Evolutionary conservation across 2,113 vertebrate genomes (phyloP).

Genomic region (Dicrurus megarhynchus): DNA sequence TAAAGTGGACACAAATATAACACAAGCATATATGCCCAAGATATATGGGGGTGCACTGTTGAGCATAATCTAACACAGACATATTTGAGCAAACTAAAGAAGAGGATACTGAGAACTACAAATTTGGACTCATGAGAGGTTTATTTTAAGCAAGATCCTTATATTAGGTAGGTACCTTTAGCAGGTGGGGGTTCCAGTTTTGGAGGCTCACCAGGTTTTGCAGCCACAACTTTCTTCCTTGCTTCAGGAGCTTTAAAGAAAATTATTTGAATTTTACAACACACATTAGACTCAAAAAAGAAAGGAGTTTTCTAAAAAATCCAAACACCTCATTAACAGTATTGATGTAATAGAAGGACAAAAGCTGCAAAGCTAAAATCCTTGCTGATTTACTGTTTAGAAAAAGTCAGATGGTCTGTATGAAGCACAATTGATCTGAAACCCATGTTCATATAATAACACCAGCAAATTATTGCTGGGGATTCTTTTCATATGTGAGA

Average conservation of each 20-base stretch:
- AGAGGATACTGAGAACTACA: not conserved
- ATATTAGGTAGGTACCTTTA: constrained; percentile 70
- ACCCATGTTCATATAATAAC: not conserved
- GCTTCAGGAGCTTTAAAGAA: constrained; percentile 75
- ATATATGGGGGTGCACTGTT: not conserved
- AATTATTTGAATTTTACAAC: constrained; percentile 60
- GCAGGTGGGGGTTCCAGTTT: constrained; percentile 73
- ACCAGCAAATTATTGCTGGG: not conserved
- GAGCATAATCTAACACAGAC: not conserved
- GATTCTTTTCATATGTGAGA: constrained; percentile 20
- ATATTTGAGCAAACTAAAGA: not conserved
- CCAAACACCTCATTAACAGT: not conserved
- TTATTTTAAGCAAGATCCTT: not conserved
- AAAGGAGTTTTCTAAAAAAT: not conserved
- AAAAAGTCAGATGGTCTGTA: not conserved
- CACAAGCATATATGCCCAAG: not conserved
- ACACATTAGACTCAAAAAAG: not conserved
- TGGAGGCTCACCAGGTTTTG: constrained; percentile 65
- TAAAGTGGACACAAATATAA: not conserved
- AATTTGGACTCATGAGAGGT: not conserved
- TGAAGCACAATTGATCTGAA: not conserved
- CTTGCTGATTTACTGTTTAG: not conserved
- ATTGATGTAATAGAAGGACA: not conserved
- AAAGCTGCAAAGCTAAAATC: not conserved
- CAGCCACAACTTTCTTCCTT: constrained; percentile 68